Base-by-base conservation (phyloP, 30 jellyfish, hydroid and myxozoan genomes). In the Nemopilema nomurai region DNA sequence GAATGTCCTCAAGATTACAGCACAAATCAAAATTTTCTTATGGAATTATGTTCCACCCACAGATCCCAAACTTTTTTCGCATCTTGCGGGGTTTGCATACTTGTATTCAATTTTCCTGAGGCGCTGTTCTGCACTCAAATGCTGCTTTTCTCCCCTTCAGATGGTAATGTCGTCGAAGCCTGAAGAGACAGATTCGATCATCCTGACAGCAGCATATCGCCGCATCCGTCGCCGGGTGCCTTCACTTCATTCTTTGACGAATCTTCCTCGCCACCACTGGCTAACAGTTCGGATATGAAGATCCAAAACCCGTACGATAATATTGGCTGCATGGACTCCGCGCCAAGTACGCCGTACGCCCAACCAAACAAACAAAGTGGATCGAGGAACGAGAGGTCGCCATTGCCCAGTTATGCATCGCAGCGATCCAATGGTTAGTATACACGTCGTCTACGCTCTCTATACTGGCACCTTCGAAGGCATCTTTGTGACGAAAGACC, bases 171-270 rank as follows among this genome's bases (percentile, higher is more conserved):
- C 75, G 9, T 57, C 93, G 62, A 85, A 68, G 67, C 77, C 76
- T 9, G 88, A 85, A 16, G 93, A 85, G 21, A 57, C 83, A 0
- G 97, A 89, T 71, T 89, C 97, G 97, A 89, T 51, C 97, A 89
- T 64, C n/a, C n/a, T n/a, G n/a, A n/a, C 74, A 80, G 75, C 1
- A 68, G 62, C 25, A 89, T 89, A 25, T 69, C 97, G 0, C 97
- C 97, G 1, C 97, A 89, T 30, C 97, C 97, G n/a, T 62, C 79
- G 21, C 97, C 97, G 22, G 92, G 97, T 1, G 76, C 65, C 7
- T 73, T 79, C 23, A 84, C 32, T 18, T 21, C 49, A n/a, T 86
- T 77, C 51, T 51, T 86, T 23, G 90, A 77, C 19, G 77, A 49
- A 28, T 77, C 76, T 27, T 1, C 51, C 63, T 19, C 91, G 8